Conservation (phyloP, 1,140 invertebrate genomes). For the Belonocnema kinseyi region DNA sequence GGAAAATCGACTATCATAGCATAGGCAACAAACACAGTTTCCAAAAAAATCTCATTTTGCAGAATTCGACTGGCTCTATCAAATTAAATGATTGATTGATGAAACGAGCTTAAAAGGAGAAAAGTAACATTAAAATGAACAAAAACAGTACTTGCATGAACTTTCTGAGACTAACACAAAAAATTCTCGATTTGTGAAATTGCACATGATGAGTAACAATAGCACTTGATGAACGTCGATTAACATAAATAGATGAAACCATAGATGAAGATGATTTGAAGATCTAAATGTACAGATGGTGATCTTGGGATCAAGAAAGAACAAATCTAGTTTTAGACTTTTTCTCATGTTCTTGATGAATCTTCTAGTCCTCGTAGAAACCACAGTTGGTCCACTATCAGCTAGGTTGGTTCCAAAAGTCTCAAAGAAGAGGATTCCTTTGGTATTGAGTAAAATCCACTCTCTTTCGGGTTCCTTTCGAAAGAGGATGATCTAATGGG, state of each 20-base stretch:
- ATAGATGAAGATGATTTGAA: too few species aligned
- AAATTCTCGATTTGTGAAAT: not conserved
- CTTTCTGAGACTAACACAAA: not conserved
- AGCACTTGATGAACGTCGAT: too few species aligned
- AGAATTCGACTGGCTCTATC: not conserved
- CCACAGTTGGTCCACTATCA: not conserved
- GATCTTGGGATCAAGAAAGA: too few species aligned
- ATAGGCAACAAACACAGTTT: not conserved
- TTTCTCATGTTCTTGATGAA: not conserved
- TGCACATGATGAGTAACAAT: too few species aligned
- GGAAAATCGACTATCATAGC: not conserved
- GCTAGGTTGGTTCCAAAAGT: not conserved
- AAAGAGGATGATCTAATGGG: not conserved
- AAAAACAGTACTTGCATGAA: not conserved
- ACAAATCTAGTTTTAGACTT: too few species aligned
- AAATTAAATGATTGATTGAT: too few species aligned
- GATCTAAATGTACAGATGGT: too few species aligned
- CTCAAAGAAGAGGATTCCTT: not conserved
- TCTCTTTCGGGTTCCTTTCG: conserved; percentile 2
- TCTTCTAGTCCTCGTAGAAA: not conserved
- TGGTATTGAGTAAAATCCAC: conserved; percentile 1
- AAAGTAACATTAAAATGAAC: not conserved
- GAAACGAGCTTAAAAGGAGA: not conserved
- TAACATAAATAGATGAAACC: too few species aligned
- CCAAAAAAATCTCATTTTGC: conserved; percentile 22